phyloP scores from a whole-genome alignment of 1,140 invertebrate genomes.

The Zophobas morio region DNA sequence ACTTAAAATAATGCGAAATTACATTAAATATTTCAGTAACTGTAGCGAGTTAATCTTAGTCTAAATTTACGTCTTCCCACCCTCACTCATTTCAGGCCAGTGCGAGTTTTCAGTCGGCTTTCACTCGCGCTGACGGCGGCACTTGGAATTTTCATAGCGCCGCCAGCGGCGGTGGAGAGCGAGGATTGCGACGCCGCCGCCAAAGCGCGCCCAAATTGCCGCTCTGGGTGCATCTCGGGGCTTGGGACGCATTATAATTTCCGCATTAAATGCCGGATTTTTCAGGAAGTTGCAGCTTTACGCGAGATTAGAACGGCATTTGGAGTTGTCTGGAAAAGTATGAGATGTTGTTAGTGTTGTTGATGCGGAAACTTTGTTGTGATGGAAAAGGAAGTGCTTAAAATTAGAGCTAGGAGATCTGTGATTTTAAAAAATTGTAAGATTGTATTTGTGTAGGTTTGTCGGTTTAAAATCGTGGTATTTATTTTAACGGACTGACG shows the following conservation, averaged over 20 bases:
- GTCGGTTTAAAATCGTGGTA: too few relatives aligned
- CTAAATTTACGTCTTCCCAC: slow-evolving; percentile 56
- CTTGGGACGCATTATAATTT: neutral
- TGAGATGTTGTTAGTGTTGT: too few relatives aligned
- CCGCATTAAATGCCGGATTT: neutral
- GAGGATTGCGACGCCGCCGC: neutral
- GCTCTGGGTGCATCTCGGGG: neutral
- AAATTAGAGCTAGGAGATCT: too few relatives aligned
- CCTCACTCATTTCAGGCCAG: slow-evolving; percentile 47
- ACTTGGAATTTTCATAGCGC: slow-evolving; percentile 24
- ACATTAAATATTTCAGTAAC: slow-evolving; percentile 56
- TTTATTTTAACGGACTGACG: too few relatives aligned
- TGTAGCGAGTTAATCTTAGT: slow-evolving; percentile 53
- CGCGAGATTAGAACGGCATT: too few relatives aligned
- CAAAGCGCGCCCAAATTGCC: neutral
- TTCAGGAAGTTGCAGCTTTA: neutral
- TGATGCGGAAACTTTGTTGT: too few relatives aligned
- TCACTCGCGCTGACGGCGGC: slow-evolving; percentile 25
- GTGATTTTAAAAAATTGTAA: too few relatives aligned
- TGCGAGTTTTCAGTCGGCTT: slow-evolving; percentile 48
- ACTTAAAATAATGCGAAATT: slow-evolving; percentile 55
- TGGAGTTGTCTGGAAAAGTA: too few relatives aligned
- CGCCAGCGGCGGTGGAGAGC: neutral
- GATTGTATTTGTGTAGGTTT: too few relatives aligned
- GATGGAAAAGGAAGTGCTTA: too few relatives aligned